Conservation (phyloP, 2,797 vertebrate genomes). For the Vultur gryphus region DNA sequence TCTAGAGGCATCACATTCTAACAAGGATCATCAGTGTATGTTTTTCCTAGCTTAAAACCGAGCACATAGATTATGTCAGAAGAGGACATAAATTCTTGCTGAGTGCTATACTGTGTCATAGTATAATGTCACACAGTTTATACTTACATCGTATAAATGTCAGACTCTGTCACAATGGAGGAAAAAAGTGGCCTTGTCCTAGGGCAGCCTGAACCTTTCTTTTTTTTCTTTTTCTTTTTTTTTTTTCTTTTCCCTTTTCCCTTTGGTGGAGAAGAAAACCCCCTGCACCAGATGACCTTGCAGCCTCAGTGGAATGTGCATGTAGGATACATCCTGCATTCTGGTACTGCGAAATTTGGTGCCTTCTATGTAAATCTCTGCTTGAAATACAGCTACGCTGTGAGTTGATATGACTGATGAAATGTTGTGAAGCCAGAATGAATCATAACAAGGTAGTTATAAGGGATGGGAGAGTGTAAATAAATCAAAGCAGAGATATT, state of each 20-base stretch:
- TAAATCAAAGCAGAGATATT: constrained; percentile 28
- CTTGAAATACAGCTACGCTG: background rate
- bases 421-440: background rate
- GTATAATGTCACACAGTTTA: background rate
- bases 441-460: constrained; percentile 23
- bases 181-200: background rate
- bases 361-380: background rate
- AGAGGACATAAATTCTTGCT: background rate
- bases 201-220: background rate
- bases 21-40: background rate
- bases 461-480: background rate
- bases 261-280: background rate
- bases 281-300: background rate
- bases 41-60: background rate
- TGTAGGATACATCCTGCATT: background rate
- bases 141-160: background rate
- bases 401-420: background rate
- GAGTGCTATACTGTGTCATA: background rate
- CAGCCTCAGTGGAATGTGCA: background rate
- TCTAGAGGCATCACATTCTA: background rate
- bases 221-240: no score
- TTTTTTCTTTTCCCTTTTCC: background rate
- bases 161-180: background rate
- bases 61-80: background rate
- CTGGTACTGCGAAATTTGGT: background rate